Base-by-base conservation (phyloP, 2,888 invertebrate species). In the Cacoxenus indagator region DNA sequence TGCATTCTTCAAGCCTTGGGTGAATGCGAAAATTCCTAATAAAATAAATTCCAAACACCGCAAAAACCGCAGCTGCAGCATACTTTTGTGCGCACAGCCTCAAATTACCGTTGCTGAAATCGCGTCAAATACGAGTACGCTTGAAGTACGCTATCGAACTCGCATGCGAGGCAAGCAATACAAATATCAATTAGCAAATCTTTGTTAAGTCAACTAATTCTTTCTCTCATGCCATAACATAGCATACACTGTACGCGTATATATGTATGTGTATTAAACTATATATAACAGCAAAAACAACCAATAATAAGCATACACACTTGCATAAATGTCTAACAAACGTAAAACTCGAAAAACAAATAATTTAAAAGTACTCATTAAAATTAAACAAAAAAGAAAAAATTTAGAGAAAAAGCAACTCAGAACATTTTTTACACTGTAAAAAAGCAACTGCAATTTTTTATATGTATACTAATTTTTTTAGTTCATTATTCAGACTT, bases 371-470 rank as follows among this genome's bases (percentile, higher is more conserved):
- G 4, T 17, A 54, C 11, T 22, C 4, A 54, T 22, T 19, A n/a
- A 57, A 57, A 26, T 27, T n/a, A n/a, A n/a, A n/a, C n/a, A n/a
- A n/a, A n/a, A n/a, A 43, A 4, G 76, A 26, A 57, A 57, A 27
- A 6, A 26, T 27, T 57, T 57, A 27, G 9, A 27, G 17, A 27
- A 57, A 75, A 70, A 73, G 8, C 68, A 75, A 72, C 77, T 74
- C 27, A n/a, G 14, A 31, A 26, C 27, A 27, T 77, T 82, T 81
- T 83, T 82, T 80, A 80, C 83, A 80, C 81, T 83, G 83, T 80
- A 80, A 78, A 80, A 80, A 54, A 62, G 73, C 74, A 76, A 78
- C 73, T 72, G 79, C 76, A 77, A 73, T 70, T 81, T 80, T 43
- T 43, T 24, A 43, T 43, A 29, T 65, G 31, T 65, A 26, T 65